Percentiles rank a stretch among this genome's conserved stretches.
Conservation (phyloP, 2,113 vertebrate genomes). For the Hymenochirus boettgeri region DNA sequence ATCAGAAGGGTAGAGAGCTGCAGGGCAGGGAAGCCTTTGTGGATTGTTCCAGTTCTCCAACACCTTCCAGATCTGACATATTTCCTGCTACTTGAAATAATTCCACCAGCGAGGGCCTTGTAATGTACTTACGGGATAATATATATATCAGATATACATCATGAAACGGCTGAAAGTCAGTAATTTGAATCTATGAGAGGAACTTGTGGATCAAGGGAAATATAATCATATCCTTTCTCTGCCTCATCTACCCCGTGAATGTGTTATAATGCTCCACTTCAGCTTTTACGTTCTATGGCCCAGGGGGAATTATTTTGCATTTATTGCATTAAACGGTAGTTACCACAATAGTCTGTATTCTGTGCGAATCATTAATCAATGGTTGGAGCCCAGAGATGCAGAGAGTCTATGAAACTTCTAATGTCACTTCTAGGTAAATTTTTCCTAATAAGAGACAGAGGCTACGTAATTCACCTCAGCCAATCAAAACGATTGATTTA, state of each 20-base stretch:
- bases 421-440: too few relatives aligned
- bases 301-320: neutral
- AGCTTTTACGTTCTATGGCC: neutral
- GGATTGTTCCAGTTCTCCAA: too few relatives aligned
- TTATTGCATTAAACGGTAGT: neutral
- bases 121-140: too few relatives aligned
- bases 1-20: too few relatives aligned
- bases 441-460: too few relatives aligned
- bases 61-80: too few relatives aligned
- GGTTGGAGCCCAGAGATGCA: neutral
- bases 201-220: neutral
- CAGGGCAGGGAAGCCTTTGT: too few relatives aligned
- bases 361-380: neutral
- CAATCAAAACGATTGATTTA: too few relatives aligned
- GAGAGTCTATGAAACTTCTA: neutral
- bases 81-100: too few relatives aligned
- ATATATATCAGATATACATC: too few relatives aligned
- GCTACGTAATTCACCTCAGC: too few relatives aligned
- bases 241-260: neutral
- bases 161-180: neutral
- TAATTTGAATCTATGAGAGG: constrained; percentile 1
- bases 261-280: neutral
- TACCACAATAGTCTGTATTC: neutral
- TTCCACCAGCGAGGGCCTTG: too few relatives aligned
- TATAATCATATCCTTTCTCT: neutral